phyloP scores from a whole-genome alignment of 2,113 vertebrate genomes.

The Halichoeres trimaculatus region DNA sequence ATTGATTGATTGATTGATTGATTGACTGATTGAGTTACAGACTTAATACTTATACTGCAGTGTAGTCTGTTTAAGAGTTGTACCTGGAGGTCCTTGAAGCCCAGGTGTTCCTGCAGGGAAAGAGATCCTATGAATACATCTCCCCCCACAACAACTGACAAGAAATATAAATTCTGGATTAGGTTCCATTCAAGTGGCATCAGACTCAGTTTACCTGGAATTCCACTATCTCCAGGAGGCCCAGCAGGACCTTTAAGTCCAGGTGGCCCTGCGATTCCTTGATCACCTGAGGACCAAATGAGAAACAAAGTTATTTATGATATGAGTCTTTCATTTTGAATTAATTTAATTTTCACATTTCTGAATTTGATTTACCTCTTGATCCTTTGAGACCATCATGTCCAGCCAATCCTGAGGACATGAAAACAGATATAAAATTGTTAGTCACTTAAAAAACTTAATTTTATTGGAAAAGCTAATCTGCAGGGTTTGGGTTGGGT shows the following conservation, averaged over 20 bases:
- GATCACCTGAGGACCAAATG: constrained; percentile 85
- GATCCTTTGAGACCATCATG: constrained; percentile 89
- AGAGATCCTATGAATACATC: not conserved
- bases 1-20: no score
- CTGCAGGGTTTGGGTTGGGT: no score
- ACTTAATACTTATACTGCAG: not conserved
- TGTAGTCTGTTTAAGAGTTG: not conserved
- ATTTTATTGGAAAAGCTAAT: no score
- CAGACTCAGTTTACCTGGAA: constrained; percentile 54
- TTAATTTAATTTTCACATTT: no score
- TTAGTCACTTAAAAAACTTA: not conserved
- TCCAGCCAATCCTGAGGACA: constrained; percentile 86
- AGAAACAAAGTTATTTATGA: not conserved
- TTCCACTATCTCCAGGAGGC: constrained; percentile 87
- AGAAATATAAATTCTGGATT: not conserved
- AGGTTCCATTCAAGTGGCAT: not conserved
- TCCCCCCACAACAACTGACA: not conserved
- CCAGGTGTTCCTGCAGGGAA: constrained; percentile 86
- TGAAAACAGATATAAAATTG: not conserved
- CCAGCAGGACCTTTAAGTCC: constrained; percentile 89
- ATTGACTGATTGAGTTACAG: no score
- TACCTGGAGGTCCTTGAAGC: constrained; percentile 94
- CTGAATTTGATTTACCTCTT: constrained; percentile 82
- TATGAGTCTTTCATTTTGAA: no score
- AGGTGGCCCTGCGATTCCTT: constrained; percentile 87